Evolutionary conservation across 2,113 vertebrate genomes (phyloP), one percentile per base, ranked within the genome.

Genomic region (Potamarius usumacintae): DNA sequence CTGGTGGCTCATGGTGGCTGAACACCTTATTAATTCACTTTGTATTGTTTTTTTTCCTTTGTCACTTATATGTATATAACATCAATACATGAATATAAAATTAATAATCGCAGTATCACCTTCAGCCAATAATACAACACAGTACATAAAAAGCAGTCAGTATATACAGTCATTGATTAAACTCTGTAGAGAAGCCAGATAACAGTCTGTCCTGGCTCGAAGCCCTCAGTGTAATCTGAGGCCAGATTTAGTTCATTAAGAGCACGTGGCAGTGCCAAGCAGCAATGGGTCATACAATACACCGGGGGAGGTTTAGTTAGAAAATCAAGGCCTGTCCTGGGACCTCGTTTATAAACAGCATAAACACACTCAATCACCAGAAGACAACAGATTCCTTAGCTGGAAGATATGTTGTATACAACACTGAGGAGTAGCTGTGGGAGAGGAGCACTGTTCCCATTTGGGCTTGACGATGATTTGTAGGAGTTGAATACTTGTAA

Each of bases 71-170:
- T 58, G 78, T 58, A 89, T 25, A 76, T 22, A 71, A 62, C 69
- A 58, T 65, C 17, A 67, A 88, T 57, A 77, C 78, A 89, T 60
- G 55, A 85, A 69, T 58, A 74, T 62, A 76, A 88, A 82, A 69
- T 42, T 25, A 86, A 89, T 53, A 72, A 22, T 48, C 48, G 84
- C 71, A 86, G 85, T 42, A 30, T 65, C 48, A 88, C 8, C 55
- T 72, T 85, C 60, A 86, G 50, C 69, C 50, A 77, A 50, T 60
- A 50, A 76, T 67, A 89, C 81, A 84, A 57, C 63, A 84, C n/a
- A 50, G 72, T 79, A 88, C 82, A 84, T 58, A 69, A 79, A 79
- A 71, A 27, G n/a, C 63, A 83, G 30, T 52, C 82, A 65, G 62
- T 34, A 67, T 53, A 65, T 48, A 72, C 58, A 79, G 74, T 65